Percentiles rank a stretch among this genome's conserved stretches.
These are phyloP conservation scores for Donacobius atricapilla DNA, from an alignment of 2,113 vertebrate species.

Conservation along the genomic window DNA sequence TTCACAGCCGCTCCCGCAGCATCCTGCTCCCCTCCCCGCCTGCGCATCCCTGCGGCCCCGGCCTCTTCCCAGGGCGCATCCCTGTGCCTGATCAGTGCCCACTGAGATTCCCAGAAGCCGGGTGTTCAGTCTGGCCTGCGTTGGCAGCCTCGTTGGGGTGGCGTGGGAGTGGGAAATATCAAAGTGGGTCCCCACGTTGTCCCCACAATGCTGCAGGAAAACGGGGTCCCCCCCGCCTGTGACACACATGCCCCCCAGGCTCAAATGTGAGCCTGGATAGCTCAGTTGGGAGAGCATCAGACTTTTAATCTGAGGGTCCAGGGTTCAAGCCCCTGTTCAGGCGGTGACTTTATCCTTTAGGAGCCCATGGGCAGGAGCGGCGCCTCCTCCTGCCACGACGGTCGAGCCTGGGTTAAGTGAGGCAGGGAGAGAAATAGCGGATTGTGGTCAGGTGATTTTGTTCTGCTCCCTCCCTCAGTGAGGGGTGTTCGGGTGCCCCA, in stretches of 20 bases:
- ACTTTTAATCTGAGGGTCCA: slow-evolving; percentile 56
- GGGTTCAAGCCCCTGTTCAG: slow-evolving; percentile 44
- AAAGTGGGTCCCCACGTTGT: fast-evolving
- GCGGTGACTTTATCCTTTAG: neutral
- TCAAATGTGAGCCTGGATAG: neutral
- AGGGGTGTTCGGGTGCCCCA: neutral
- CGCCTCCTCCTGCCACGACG: fast-evolving
- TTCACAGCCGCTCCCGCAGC: neutral
- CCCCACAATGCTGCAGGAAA: fast-evolving
- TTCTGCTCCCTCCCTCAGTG: fast-evolving
- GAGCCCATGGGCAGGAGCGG: fast-evolving
- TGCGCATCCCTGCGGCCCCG: neutral
- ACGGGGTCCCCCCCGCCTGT: fast-evolving
- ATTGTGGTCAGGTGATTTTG: fast-evolving
- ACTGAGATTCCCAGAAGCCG: neutral
- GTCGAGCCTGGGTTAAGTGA: neutral
- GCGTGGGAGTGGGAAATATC: too few species aligned
- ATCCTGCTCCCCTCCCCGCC: neutral
- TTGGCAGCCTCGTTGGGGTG: neutral
- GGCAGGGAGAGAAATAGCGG: fast-evolving
- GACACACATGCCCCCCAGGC: fast-evolving
- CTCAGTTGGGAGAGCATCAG: slow-evolving; percentile 52
- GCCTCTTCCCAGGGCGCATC: neutral
- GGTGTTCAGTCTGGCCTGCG: neutral
- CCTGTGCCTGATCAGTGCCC: neutral